A percentile compares a stretch with the other conserved stretches of the same genome.
Evolutionary conservation across 2,797 vertebrate genomes (phyloP).

Genomic region (Onychomys arenicola): DNA sequence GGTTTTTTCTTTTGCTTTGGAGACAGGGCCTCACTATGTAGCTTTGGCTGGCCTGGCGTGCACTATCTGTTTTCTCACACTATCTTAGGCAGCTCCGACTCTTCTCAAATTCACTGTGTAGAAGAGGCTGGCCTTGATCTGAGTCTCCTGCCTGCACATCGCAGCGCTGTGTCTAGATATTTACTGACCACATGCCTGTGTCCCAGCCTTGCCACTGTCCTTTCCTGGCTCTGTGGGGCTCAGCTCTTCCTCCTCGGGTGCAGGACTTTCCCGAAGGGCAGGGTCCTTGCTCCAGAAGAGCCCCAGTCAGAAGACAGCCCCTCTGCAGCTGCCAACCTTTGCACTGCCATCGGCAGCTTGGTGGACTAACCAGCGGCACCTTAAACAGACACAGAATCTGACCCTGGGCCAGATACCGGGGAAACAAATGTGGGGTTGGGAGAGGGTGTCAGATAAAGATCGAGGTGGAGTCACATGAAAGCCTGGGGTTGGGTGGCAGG

Average conservation of each 20-base stretch:
- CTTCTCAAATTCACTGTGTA: neutral
- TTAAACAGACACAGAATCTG: neutral
- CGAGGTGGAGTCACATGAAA: neutral
- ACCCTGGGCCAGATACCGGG: neutral
- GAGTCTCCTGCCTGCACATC: neutral
- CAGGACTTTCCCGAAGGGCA: neutral
- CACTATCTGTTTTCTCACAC: neutral
- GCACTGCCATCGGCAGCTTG: neutral
- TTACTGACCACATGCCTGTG: neutral
- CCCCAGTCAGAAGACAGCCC: neutral
- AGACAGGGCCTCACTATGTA: neutral
- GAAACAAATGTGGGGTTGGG: neutral
- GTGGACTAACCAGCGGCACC: too few species aligned
- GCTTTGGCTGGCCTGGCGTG: neutral
- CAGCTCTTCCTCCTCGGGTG: neutral
- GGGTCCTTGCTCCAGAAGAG: neutral
- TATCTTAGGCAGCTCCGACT: neutral
- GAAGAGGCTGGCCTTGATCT: neutral
- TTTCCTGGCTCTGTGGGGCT: neutral
- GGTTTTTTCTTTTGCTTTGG: neutral
- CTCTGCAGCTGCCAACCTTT: neutral
- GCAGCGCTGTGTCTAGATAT: too few species aligned
- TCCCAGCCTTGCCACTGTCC: neutral
- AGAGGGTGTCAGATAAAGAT: neutral
- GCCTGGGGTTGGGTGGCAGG: neutral